Evolutionary conservation across 2,113 vertebrate genomes (phyloP), one percentile per base, ranked within the genome.

Genomic region (Vulpes vulpes): DNA sequence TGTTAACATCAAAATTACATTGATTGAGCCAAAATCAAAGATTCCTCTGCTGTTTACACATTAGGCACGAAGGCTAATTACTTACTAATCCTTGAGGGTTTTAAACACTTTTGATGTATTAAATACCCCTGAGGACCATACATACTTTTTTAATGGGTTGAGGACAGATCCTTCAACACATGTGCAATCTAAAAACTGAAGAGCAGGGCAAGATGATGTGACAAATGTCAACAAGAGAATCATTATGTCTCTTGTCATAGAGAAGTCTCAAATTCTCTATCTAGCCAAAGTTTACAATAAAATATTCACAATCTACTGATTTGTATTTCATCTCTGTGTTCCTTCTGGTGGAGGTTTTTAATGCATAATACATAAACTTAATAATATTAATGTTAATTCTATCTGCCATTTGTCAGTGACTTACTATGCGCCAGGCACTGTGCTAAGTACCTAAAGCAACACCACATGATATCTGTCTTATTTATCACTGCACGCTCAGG

Each of bases 51-150:
- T 95, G 84, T 96, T 89, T 92, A 95, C 92, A 97, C 80, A 93
- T 97, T 92, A 94, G 95, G 90, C 95, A 89, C 22, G 87, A 93
- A 96, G 94, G 84, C 95, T 97, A 98, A 98, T 97, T 96, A 97
- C 94, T 95, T 71, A 90, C 94, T 96, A 96, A 96, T 91, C 92
- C 96, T 91, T 83, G 74, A 91, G 91, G 96, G 76, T 67, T 97
- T 96, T 71, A 94, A 92, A 82, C 71, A 92, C 88, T 73, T 98
- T 8, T 73, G 76, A 96, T 94, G 88, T 55, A 88, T 27, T 17
- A 96, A 95, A 74, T 74, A 76, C 73, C 97, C 97, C 87, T 64
- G 83, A 95, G 96, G 92, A 97, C 94, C 74, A 90, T 49, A 14
- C 80, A 30, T 94, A 91, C 79, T 89, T 90, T 91, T 91, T 73